Percentiles rank a stretch among this genome's conserved stretches.
Evolutionary conservation across 2,888 invertebrate species (phyloP).

Genomic region (Isoperla grammatica): DNA sequence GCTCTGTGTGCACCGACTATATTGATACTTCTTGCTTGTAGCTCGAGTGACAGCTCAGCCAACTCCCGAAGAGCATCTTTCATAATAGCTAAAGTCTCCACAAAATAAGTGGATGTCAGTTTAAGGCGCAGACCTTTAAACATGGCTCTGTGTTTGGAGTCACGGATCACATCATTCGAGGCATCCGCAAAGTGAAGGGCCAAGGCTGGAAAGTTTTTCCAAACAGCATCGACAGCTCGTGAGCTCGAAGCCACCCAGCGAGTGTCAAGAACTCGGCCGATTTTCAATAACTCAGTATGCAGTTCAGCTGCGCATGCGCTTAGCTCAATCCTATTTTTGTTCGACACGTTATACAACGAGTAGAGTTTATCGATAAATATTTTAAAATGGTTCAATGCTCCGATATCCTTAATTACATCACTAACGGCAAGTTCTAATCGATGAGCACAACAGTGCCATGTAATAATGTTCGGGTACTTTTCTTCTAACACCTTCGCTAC

Average conservation of each 20-base stretch:
- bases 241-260: slow-evolving; percentile 27
- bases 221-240: slow-evolving; percentile 25
- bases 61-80: not conserved
- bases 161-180: not conserved
- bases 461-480: slow-evolving; percentile 25
- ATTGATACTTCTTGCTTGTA: not conserved
- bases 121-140: not conserved
- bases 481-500: slow-evolving; percentile 25
- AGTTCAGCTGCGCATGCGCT: slow-evolving; percentile 20
- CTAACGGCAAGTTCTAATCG: slow-evolving; percentile 25
- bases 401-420: slow-evolving; percentile 26
- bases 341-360: slow-evolving; percentile 23
- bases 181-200: slow-evolving; percentile 7
- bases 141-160: not conserved
- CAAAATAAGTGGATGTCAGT: not conserved
- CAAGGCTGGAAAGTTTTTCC: slow-evolving; percentile 24
- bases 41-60: not conserved
- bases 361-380: slow-evolving; percentile 29
- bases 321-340: slow-evolving; percentile 29
- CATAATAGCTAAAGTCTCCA: not conserved
- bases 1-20: not conserved
- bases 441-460: slow-evolving; percentile 29
- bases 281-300: slow-evolving; percentile 23
- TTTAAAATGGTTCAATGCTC: slow-evolving; percentile 29
- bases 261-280: slow-evolving; percentile 26